phyloP scores from a whole-genome alignment of 1,140 invertebrate species.

The Nasonia giraulti region DNA sequence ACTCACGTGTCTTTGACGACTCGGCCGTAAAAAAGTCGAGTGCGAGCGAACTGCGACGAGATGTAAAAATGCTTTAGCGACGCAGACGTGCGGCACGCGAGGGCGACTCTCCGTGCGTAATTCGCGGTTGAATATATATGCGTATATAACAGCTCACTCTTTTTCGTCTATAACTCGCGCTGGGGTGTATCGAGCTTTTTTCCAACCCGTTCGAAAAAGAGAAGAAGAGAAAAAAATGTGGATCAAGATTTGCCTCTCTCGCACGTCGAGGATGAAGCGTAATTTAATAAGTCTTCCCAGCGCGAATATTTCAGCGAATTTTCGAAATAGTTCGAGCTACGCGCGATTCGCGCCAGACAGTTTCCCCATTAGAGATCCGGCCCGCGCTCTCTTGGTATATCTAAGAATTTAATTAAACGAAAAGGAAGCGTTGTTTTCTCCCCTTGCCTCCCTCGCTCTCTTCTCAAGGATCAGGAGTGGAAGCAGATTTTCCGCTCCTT shows the following conservation, averaged over 20 bases:
- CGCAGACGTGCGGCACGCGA: too few species aligned
- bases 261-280: constrained; percentile 19
- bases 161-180: too few species aligned
- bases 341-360: constrained; percentile 8
- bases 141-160: too few species aligned
- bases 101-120: too few species aligned
- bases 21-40: too few species aligned
- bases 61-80: too few species aligned
- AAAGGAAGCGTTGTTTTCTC: constrained; percentile 38
- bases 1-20: too few species aligned
- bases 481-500: constrained; percentile 42
- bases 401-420: constrained; percentile 51
- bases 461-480: constrained; percentile 33
- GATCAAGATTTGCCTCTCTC: neutral
- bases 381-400: neutral
- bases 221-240: neutral
- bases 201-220: neutral
- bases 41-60: too few species aligned
- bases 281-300: constrained; percentile 36
- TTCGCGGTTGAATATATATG: too few species aligned
- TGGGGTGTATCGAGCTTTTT: too few species aligned
- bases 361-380: constrained; percentile 34
- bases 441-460: neutral
- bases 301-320: constrained; percentile 24
- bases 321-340: constrained; percentile 41